Evolutionary conservation across 92 coral and sea anemone species (phyloP).

Genomic region (Porites evermanni): DNA sequence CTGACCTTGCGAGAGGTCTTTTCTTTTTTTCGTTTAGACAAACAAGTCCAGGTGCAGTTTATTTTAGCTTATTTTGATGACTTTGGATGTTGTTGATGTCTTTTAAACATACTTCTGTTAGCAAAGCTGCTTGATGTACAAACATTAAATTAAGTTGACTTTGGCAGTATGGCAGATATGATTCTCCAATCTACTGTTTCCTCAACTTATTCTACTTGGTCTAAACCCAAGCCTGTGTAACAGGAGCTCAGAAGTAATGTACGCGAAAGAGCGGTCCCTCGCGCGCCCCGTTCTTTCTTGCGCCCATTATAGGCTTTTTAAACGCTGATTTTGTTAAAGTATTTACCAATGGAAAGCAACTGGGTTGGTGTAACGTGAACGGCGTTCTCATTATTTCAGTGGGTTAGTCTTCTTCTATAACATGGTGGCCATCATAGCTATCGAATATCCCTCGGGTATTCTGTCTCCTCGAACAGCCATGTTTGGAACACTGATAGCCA

Average conservation of each 20-base stretch:
- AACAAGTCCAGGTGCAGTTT: background rate
- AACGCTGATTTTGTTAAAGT: background rate
- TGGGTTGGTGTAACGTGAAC: background rate
- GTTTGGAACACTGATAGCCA: background rate
- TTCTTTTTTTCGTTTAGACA: too few species aligned
- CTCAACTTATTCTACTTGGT: background rate
- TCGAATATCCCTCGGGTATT: background rate
- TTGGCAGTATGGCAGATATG: background rate
- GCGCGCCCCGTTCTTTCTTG: too few species aligned
- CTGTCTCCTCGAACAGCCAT: background rate
- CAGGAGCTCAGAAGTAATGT: too few species aligned
- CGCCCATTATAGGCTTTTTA: too few species aligned
- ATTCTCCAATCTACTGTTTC: background rate
- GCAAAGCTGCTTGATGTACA: constrained; percentile 6
- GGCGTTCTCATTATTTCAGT: background rate
- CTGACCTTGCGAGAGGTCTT: too few species aligned
- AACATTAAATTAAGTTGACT: background rate
- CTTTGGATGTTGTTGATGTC: background rate
- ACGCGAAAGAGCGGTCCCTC: too few species aligned
- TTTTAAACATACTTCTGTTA: background rate
- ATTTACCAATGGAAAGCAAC: background rate
- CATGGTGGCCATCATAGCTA: background rate
- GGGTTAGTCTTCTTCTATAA: background rate
- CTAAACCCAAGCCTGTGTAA: background rate
- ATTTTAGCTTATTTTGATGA: background rate